Conservation (phyloP, 2,797 vertebrate species). For the Enteromius mattozi region DNA sequence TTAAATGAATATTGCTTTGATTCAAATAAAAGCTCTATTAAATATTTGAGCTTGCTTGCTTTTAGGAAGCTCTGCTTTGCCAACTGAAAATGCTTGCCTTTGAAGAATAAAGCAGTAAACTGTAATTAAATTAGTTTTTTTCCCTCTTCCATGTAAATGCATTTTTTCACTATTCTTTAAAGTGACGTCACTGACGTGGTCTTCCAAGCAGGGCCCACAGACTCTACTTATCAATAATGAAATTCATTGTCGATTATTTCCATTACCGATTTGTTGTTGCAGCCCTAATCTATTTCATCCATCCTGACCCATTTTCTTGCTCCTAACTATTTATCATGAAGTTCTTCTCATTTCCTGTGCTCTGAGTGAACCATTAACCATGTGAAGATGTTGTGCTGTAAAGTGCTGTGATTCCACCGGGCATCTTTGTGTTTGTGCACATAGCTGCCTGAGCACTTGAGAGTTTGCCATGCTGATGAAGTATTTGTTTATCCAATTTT, state of each 20-base stretch:
- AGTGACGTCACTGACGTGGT: neutral
- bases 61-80: neutral
- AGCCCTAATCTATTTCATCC: neutral
- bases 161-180: neutral
- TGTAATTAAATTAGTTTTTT: neutral
- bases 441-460: conserved; percentile 49
- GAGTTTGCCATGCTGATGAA: conserved; percentile 69
- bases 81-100: neutral
- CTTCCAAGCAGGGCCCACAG: neutral
- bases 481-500: conserved; percentile 80
- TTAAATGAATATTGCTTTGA: conserved; percentile 1
- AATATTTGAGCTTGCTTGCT: neutral
- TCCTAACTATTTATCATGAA: conserved; percentile 8
- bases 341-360: conserved; percentile 19
- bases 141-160: neutral
- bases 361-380: conserved; percentile 29
- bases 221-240: neutral
- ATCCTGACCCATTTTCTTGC: conserved; percentile 7
- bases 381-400: conserved; percentile 33
- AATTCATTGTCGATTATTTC: conserved; percentile 4
- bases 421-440: conserved; percentile 38
- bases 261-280: neutral
- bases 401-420: conserved; percentile 11
- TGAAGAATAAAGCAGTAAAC: conserved; percentile 1
- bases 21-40: neutral